Evolutionary conservation across 2,797 vertebrate genomes (phyloP).

Genomic region (Urophycis tenuis): DNA sequence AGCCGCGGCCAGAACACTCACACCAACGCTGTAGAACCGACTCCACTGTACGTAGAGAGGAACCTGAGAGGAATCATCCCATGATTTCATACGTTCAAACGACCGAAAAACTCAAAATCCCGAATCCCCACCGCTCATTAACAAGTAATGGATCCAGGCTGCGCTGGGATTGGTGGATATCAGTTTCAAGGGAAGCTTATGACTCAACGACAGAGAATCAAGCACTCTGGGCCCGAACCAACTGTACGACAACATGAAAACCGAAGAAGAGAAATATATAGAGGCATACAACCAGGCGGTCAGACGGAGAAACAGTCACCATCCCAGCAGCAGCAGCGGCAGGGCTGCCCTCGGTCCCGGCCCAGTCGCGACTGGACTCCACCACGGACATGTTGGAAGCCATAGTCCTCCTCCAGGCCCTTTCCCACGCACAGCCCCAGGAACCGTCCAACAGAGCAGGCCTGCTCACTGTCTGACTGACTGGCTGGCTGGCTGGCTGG

Average conservation of each 20-base stretch:
- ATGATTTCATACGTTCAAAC: neutral
- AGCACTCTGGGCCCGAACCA: neutral
- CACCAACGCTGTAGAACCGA: too few species aligned
- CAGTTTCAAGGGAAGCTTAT: constrained; percentile 1
- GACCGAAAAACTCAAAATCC: neutral
- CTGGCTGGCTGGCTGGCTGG: constrained; percentile 14
- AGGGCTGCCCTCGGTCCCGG: constrained; percentile 24
- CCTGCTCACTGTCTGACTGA: neutral
- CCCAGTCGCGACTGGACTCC: constrained; percentile 20
- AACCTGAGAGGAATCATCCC: neutral
- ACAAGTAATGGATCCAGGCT: neutral
- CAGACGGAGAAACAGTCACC: neutral
- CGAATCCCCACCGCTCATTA: neutral
- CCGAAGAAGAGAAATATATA: neutral
- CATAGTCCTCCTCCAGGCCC: neutral
- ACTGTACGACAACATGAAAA: neutral
- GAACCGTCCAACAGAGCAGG: constrained; percentile 27
- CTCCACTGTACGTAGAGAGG: neutral
- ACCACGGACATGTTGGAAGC: constrained; percentile 34
- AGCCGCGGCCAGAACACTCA: neutral
- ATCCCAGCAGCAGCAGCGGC: neutral
- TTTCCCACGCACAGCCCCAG: constrained; percentile 13
- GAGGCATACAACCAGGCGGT: neutral
- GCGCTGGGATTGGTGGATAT: neutral
- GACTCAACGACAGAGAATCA: neutral